These are phyloP conservation scores for Trinorchestia longiramus DNA, from an alignment of 1,140 invertebrate species.

Conservation along the genomic window DNA sequence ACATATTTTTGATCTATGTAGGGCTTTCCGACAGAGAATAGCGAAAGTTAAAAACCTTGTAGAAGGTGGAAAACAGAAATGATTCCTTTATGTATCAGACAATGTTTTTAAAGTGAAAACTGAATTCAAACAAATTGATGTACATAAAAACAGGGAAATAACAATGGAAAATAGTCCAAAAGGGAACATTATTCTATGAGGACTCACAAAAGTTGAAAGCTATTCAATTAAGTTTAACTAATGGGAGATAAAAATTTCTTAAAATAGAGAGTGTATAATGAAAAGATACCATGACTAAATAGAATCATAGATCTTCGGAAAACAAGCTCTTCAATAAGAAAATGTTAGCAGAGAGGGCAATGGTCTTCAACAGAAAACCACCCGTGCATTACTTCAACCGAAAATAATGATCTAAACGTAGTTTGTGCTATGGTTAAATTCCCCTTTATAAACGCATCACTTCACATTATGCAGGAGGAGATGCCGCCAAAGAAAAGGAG, in stretches of 20 bases:
- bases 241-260: not conserved
- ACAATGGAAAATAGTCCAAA: not conserved
- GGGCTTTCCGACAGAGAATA: no score
- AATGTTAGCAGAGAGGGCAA: not conserved
- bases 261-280: not conserved
- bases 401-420: not conserved
- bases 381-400: no score
- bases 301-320: not conserved
- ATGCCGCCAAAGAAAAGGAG: not conserved
- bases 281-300: not conserved
- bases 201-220: not conserved
- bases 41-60: not conserved
- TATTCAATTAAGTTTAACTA: not conserved
- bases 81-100: not conserved
- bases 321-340: not conserved
- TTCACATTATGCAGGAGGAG: not conserved
- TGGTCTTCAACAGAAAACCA: no score
- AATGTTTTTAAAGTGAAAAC: not conserved
- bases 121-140: not conserved
- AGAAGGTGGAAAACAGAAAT: not conserved
- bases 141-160: not conserved
- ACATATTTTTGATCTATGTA: not conserved
- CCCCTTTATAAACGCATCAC: not conserved
- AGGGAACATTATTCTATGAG: not conserved
- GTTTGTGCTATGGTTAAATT: not conserved